phyloP scores from a whole-genome alignment of 2,797 vertebrate genomes.

The Onychomys arenicola region DNA sequence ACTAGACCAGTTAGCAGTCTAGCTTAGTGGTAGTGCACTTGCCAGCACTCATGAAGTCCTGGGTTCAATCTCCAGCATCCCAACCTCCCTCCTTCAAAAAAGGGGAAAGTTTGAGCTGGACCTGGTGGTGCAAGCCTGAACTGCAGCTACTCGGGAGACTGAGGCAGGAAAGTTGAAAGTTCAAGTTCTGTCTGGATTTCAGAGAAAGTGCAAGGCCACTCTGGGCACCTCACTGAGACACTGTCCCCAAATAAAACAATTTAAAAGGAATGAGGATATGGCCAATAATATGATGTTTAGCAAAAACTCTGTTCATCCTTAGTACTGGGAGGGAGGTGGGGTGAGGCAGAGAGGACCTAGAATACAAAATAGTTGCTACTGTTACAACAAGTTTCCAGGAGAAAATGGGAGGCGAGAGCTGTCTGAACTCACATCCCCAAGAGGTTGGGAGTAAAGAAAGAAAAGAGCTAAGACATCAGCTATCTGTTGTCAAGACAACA shows the following conservation, averaged over 20 bases:
- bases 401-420: not conserved
- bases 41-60: not conserved
- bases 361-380: not conserved
- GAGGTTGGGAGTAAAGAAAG: not conserved
- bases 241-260: not conserved
- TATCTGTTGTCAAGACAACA: not conserved
- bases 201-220: not conserved
- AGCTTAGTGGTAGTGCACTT: not conserved
- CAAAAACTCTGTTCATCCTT: not conserved
- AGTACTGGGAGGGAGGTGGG: not conserved
- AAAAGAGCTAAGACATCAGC: not conserved
- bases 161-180: not conserved
- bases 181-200: not conserved
- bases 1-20: not conserved
- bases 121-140: not conserved
- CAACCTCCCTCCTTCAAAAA: not conserved
- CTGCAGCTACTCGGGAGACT: not conserved
- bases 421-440: constrained; percentile 47
- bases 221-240: not conserved
- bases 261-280: not conserved
- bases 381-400: not conserved
- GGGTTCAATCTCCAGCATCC: not conserved
- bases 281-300: not conserved
- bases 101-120: not conserved
- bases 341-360: not conserved